phyloP scores from a whole-genome alignment of 2,888 invertebrate genomes.

The Mythimna impura region DNA sequence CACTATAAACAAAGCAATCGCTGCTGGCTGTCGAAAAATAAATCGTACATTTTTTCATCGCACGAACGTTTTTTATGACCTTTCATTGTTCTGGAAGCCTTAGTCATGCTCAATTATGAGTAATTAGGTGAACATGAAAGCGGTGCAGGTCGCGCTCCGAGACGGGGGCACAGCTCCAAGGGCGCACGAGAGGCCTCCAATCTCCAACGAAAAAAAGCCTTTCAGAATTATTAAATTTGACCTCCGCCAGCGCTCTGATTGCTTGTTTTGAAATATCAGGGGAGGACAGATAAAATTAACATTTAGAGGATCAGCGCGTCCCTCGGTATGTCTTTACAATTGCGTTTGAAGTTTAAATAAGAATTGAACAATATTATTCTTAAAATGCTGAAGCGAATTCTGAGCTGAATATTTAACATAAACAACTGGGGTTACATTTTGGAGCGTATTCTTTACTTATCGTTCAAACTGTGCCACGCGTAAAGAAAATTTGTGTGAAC shows the following conservation, averaged over 20 bases:
- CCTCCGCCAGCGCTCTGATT: conserved; percentile 46
- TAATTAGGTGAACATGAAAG: conserved; percentile 61
- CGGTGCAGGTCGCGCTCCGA: conserved; percentile 49
- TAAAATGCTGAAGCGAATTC: not conserved
- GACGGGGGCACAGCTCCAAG: conserved; percentile 50
- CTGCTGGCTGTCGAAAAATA: conserved; percentile 31
- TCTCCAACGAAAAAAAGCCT: conserved; percentile 46
- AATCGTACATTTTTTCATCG: conserved; percentile 18
- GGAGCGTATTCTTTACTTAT: not conserved
- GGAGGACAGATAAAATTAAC: conserved; percentile 58
- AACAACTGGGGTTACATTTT: not conserved
- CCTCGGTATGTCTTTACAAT: conserved; percentile 49
- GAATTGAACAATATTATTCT: conserved; percentile 7
- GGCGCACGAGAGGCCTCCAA: conserved; percentile 37
- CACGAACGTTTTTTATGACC: conserved; percentile 21
- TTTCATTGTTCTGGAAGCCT: conserved; percentile 39
- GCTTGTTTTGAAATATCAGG: conserved; percentile 60
- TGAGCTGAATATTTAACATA: not conserved
- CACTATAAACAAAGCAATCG: conserved; percentile 30
- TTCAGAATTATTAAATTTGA: conserved; percentile 58
- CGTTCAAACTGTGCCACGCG: conserved; percentile 37
- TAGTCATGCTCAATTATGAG: conserved; percentile 56
- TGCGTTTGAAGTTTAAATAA: conserved; percentile 49
- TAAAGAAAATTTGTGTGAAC: conserved; percentile 36
- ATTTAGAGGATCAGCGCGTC: conserved; percentile 57